Conservation (phyloP, 2,888 invertebrate species). For the Diaphora mendica region DNA sequence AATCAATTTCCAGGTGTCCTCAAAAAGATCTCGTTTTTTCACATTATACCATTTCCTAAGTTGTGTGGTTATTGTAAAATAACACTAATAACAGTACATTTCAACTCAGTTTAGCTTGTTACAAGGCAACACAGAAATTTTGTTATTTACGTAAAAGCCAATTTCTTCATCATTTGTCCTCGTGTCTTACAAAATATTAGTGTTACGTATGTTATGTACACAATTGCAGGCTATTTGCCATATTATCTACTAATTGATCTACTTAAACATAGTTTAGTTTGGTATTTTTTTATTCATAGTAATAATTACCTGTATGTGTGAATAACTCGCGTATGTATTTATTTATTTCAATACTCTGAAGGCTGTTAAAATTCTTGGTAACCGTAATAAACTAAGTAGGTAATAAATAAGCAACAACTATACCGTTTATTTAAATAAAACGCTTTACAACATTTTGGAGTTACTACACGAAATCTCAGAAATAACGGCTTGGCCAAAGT, state of each 20-base stretch:
- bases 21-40: constrained; percentile 62
- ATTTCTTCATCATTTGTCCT: constrained; percentile 27
- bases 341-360: background rate
- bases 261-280: background rate
- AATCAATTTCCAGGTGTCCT: constrained; percentile 51
- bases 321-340: background rate
- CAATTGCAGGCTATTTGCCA: constrained; percentile 5
- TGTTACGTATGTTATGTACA: constrained; percentile 20
- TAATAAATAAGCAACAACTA: background rate
- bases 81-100: constrained; percentile 49
- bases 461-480: background rate
- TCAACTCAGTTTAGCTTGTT: constrained; percentile 57
- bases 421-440: background rate
- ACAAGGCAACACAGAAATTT: constrained; percentile 43
- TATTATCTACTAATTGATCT: background rate
- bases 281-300: background rate
- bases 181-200: constrained; percentile 21
- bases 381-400: background rate
- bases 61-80: constrained; percentile 56
- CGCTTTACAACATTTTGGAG: background rate
- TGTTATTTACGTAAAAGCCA: constrained; percentile 32
- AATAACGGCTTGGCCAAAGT: background rate
- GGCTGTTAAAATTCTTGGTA: background rate
- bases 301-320: background rate
- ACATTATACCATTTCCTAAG: constrained; percentile 63